Base-by-base conservation (phyloP, 2,113 vertebrate genomes). In the Paralichthys olivaceus region DNA sequence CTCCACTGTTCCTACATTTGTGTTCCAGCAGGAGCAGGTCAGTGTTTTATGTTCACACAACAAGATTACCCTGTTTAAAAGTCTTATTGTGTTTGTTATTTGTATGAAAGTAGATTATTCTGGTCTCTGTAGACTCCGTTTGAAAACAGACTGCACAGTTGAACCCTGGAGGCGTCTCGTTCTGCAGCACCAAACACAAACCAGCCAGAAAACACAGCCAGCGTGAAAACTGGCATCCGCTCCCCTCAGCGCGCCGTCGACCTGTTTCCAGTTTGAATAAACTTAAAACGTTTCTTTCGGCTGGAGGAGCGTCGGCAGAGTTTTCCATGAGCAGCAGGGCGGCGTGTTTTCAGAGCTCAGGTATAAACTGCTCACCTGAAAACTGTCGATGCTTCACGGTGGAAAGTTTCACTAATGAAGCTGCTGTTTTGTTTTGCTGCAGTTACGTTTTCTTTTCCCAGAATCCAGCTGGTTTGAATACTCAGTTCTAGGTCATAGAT, bases 201-300 rank as follows among this genome's bases (percentile, higher is more conserved):
- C 2, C 47, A 72, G 88, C 78, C 80, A 87, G 79, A 17, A 81
- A 2, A 57, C 86, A 84, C 73, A 72, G 58, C 62, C 60, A 56
- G 68, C 32, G 4, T 68, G 20, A 85, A 72, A 77, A 12, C 78
- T 84, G 83, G 73, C 80, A 45, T 34, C 26, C 2, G 0, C n/a
- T 37, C 26, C 47, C 22, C 8, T 43, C 58, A 12, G 32, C 14
- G 32, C 40, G 9, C 26, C 15, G 20, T 5, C 43, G 0, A 2
- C 68, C 45, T 59, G 22, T 77, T 80, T 75, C 56, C 70, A 66
- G 9, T 55, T 72, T 56, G 67, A 61, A 55, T 17, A 5, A 65
- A 28, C 63, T 45, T 5, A 66, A 62, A 20, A 28, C 32, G 17
- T 9, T 37, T 37, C 37, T 13, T 37, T 12, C 37, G 2, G 32